Evolutionary conservation across 2,113 vertebrate species (phyloP).

Genomic region (Brienomyrus brachyistius): DNA sequence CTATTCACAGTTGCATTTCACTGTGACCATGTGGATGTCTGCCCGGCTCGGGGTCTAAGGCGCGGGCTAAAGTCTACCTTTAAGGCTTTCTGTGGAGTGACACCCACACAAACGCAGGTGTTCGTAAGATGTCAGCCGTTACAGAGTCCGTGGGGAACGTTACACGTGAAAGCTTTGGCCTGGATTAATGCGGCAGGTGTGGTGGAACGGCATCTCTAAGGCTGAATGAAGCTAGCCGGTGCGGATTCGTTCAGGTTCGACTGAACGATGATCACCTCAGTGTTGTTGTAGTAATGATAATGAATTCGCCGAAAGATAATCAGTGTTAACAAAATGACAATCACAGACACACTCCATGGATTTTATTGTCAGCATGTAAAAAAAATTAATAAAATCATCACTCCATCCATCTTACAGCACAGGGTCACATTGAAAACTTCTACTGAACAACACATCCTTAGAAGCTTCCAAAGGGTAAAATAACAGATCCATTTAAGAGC

Average conservation of each 20-base stretch:
- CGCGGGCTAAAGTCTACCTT: not conserved
- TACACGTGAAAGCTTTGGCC: not conserved
- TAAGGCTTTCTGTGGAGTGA: not conserved
- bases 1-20: not conserved
- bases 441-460: not conserved
- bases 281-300: not conserved
- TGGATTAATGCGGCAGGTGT: not conserved
- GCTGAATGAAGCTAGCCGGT: not conserved
- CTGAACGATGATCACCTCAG: not conserved
- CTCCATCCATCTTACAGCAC: not conserved
- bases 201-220: not conserved
- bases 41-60: not conserved
- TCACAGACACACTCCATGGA: not conserved
- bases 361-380: not conserved
- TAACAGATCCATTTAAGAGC: not conserved
- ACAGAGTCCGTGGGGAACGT: not conserved
- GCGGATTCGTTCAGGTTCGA: not conserved
- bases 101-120: not conserved
- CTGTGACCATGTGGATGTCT: not conserved
- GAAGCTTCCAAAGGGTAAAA: not conserved
- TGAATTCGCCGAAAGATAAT: not conserved
- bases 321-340: not conserved
- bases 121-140: not conserved
- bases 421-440: not conserved
- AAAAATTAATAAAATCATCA: not conserved